Conservation (phyloP, 2,797 vertebrate species). For the Anabacerthia variegaticeps region DNA sequence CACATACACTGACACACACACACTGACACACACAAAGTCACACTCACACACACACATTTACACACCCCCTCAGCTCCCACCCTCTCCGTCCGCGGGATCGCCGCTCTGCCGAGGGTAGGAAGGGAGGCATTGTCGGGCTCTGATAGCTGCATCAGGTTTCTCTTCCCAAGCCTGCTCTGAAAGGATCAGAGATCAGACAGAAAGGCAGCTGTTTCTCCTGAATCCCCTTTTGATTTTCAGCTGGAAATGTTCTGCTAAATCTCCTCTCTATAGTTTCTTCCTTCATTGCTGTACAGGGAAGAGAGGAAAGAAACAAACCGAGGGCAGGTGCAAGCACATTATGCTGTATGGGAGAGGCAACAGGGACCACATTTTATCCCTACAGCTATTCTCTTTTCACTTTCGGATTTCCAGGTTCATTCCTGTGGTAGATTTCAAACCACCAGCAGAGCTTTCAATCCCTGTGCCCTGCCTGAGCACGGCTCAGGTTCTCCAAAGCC, state of each 20-base stretch:
- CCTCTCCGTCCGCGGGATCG: background rate
- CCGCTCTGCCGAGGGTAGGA: background rate
- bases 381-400: background rate
- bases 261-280: background rate
- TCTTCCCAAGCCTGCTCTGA: background rate
- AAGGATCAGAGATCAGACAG: background rate
- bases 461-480: background rate
- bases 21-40: too few species aligned
- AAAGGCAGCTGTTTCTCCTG: slow-evolving; percentile 22
- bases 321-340: background rate
- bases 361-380: background rate
- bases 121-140: background rate
- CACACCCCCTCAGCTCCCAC: background rate
- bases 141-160: background rate
- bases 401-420: background rate
- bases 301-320: background rate
- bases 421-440: background rate
- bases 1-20: too few species aligned
- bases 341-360: background rate
- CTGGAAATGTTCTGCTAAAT: background rate
- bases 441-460: background rate
- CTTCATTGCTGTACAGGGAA: background rate
- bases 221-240: background rate
- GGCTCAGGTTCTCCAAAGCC: background rate
- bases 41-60: too few species aligned